phyloP scores from a whole-genome alignment of 2,113 vertebrate species.

The Thermophis baileyi region DNA sequence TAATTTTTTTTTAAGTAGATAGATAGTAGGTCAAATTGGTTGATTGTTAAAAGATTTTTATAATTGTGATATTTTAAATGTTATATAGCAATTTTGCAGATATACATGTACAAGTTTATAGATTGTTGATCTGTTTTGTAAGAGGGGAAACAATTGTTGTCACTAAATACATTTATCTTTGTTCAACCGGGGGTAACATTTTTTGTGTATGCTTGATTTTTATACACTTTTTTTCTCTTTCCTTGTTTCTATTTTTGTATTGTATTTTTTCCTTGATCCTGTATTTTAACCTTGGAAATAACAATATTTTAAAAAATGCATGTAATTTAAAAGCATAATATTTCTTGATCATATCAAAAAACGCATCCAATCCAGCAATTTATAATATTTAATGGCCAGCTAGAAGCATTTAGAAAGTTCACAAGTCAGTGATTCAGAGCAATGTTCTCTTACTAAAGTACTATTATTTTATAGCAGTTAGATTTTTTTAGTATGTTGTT shows the following conservation, averaged over 20 bases:
- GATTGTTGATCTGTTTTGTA: background rate
- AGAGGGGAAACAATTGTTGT: background rate
- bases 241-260: background rate
- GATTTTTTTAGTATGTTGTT: background rate
- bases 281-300: background rate
- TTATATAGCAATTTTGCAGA: background rate
- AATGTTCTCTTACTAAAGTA: background rate
- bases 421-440: background rate
- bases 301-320: background rate
- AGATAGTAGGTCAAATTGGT: background rate
- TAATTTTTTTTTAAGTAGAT: background rate
- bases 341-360: background rate
- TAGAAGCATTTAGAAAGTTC: background rate
- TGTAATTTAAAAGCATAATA: background rate
- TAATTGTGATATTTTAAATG: background rate
- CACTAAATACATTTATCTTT: background rate
- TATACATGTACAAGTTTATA: background rate
- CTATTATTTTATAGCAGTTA: background rate
- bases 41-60: background rate
- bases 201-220: background rate
- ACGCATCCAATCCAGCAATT: background rate
- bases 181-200: background rate
- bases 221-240: background rate
- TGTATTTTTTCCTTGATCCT: background rate
- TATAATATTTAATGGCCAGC: background rate